Conservation (phyloP, 2,888 invertebrate species). For the Heliconius erato region DNA sequence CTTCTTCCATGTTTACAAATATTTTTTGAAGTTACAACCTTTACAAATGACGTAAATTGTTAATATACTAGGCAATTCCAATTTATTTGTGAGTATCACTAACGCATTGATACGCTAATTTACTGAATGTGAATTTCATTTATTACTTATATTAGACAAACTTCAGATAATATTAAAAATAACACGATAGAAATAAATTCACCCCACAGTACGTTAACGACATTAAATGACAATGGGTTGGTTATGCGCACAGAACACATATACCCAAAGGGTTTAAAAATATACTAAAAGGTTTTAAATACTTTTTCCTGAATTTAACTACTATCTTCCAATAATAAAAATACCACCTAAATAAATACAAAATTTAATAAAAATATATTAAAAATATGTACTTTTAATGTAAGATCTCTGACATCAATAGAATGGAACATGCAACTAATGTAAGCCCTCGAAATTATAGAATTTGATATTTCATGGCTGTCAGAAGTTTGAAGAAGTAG, state of each 20-base stretch:
- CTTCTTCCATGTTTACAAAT: conserved; percentile 61
- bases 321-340: too few species aligned
- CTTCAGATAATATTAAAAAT: background rate
- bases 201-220: background rate
- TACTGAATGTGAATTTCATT: background rate
- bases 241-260: background rate
- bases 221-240: background rate
- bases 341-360: too few species aligned
- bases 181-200: background rate
- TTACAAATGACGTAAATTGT: background rate
- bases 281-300: too few species aligned
- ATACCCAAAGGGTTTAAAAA: too few species aligned
- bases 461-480: too few species aligned
- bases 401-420: too few species aligned
- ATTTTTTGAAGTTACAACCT: conserved; percentile 38
- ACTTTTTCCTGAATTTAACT: too few species aligned
- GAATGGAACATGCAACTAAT: too few species aligned
- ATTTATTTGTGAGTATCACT: background rate
- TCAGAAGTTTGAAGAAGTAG: too few species aligned
- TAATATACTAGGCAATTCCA: background rate
- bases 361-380: too few species aligned
- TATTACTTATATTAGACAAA: background rate
- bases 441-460: too few species aligned
- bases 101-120: background rate
- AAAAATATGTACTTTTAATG: too few species aligned